Evolutionary conservation across 2,797 vertebrate genomes (phyloP), one percentile per base, ranked within the genome.

Genomic region (Tympanoctomys barrerae): DNA sequence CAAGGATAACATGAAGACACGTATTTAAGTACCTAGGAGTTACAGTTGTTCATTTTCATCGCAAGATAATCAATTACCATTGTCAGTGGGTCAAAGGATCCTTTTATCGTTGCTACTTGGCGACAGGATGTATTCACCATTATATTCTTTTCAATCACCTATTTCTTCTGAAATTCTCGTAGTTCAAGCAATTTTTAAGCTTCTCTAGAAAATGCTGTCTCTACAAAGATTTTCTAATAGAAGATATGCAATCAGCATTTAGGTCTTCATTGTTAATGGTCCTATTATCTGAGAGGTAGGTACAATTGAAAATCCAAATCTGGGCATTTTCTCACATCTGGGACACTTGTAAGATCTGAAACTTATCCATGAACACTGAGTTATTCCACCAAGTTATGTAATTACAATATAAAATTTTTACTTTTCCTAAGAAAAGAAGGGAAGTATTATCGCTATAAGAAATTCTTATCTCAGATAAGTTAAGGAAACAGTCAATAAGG

Each of bases 41-140:
- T 90, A 80, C 8, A 95, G 68, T 52, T 92, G 11, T 94, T 94
- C 90, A 96, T 95, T 97, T 95, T 90, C 68, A 95, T 96, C 42
- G 78, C 46, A 94, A 71, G 92, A 95, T 96, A 97, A 98, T 97
- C 96, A 97, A 95, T 97, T 97, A 90, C 85, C 52, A 96, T 95
- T 97, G 94, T 95, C 87, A 86, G 11, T 68, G 16, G 13, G 33
- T 96, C 86, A 94, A 96, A 96, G 42, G 84, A 90, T 82, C 90
- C 64, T 98, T 97, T 97, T 75, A 93, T 95, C 86, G 82, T 80
- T 78, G n/a, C 87, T 87, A 12, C 81, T 86, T 96, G 86, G 87
- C 85, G 85, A 71, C 87, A 96, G 92, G 92, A 95, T 75, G 86
- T 83, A 87, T 49, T 96, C 68, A 84, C 61, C 33, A 87, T 96